Evolutionary conservation across 2,888 invertebrate genomes (phyloP).

Genomic region (Apamea epomidion): DNA sequence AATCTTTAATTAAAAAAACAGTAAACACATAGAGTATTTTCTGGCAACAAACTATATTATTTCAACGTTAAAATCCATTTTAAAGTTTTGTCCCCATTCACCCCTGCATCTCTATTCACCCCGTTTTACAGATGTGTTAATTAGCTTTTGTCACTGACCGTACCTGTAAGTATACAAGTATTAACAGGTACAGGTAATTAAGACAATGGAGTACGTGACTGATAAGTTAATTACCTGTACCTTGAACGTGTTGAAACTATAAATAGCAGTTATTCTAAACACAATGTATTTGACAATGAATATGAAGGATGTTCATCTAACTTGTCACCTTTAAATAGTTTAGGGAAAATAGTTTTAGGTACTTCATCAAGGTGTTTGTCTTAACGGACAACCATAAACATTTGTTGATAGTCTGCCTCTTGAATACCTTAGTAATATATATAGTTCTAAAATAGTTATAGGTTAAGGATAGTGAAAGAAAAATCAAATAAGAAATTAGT

Average conservation of each 20-base stretch:
- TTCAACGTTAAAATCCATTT: no score
- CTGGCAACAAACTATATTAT: no score
- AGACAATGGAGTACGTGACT: constrained; percentile 29
- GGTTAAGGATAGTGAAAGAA: background rate
- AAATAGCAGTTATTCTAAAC: constrained; percentile 38
- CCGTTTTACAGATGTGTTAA: no score
- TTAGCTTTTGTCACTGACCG: background rate
- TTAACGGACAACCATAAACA: background rate
- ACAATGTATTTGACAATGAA: constrained; percentile 37
- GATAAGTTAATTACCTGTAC: constrained; percentile 9
- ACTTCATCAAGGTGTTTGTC: background rate
- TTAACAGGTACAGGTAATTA: background rate
- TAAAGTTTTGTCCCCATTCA: no score
- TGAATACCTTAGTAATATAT: background rate
- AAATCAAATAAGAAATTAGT: background rate
- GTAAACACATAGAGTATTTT: no score
- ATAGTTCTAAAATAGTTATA: no score
- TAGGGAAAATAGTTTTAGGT: constrained; percentile 12
- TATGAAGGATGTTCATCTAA: constrained; percentile 20
- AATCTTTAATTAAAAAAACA: no score
- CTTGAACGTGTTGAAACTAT: constrained; percentile 46
- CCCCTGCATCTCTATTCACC: no score
- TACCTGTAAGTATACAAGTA: background rate
- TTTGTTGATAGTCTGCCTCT: background rate
- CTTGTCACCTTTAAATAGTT: background rate